Evolutionary conservation across 2,113 vertebrate species (phyloP).

Genomic region (western clawed frog (Xenopus tropicalis)): UCB_Xtro_10.0 CM004444.2:13666001-13666500

Average conservation of each 20-base stretch:
- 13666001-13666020: too few species aligned
- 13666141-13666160: too few species aligned
- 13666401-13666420: slow-evolving; percentile 49
- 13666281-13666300: slow-evolving; percentile 36
- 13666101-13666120: too few species aligned
- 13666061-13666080: too few species aligned
- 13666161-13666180: too few species aligned
- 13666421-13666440: slow-evolving; percentile 53
- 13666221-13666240: too few species aligned
- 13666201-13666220: too few species aligned
- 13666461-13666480: slow-evolving; percentile 34
- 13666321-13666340: slow-evolving; percentile 45
- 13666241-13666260: neutral
- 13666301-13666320: slow-evolving; percentile 50
- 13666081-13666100: too few species aligned
- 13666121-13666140: too few species aligned
- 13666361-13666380: slow-evolving; percentile 47
- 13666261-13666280: slow-evolving; percentile 17
- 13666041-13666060: too few species aligned
- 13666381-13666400: slow-evolving; percentile 43
- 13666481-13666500: slow-evolving; percentile 36
- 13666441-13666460: slow-evolving; percentile 53
- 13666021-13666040: too few species aligned
- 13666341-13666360: slow-evolving; percentile 34
- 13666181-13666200: too few species aligned